phyloP scores from a whole-genome alignment of 2,888 invertebrate genomes.

The Plagodis pulveraria region DNA sequence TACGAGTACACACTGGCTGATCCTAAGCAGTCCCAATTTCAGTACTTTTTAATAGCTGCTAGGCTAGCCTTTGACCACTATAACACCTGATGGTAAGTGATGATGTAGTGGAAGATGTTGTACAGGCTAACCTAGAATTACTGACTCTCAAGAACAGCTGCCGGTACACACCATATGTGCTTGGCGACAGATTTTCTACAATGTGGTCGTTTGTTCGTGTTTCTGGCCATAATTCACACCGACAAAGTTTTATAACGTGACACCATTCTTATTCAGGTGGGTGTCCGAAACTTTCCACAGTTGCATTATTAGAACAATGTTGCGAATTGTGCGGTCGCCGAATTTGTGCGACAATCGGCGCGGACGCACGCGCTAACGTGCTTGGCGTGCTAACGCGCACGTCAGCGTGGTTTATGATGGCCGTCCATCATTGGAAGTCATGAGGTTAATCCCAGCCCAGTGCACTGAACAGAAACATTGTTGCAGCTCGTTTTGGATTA shows the following conservation, averaged over 20 bases:
- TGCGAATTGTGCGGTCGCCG: conserved; percentile 60
- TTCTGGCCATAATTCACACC: background rate
- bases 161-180: too few species aligned
- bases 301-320: conserved; percentile 68
- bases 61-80: too few species aligned
- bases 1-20: too few species aligned
- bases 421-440: conserved; percentile 55
- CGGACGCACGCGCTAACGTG: conserved; percentile 52
- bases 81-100: too few species aligned
- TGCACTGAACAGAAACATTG: conserved; percentile 46
- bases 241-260: background rate
- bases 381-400: conserved; percentile 49
- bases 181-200: too few species aligned
- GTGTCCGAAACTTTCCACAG: conserved; percentile 61
- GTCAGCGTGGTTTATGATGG: conserved; percentile 48
- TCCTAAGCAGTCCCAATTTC: too few species aligned
- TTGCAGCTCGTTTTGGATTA: conserved; percentile 7
- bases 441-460: conserved; percentile 53
- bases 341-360: conserved; percentile 59
- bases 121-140: too few species aligned
- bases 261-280: conserved; percentile 54
- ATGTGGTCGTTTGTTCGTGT: too few species aligned
- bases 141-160: too few species aligned
- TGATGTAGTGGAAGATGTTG: too few species aligned
- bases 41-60: too few species aligned